These are phyloP conservation scores for Operophtera brumata DNA, from an alignment of 2,888 invertebrate genomes.

Conservation along the genomic window DNA sequence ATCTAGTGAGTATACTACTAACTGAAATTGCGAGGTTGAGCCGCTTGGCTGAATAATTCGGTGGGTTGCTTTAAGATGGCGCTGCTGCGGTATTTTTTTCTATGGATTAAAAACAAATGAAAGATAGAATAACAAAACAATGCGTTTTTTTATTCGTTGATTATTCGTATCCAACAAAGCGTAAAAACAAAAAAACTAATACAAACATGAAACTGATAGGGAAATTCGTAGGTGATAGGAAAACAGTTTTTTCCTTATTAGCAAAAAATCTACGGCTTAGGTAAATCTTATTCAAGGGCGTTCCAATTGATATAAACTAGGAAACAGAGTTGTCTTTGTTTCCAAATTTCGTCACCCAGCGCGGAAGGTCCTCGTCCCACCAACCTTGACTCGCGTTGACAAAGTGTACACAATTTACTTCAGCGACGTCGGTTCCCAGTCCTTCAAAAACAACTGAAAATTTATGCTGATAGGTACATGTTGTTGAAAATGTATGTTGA, in stretches of 20 bases:
- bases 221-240: constrained; percentile 5
- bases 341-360: constrained; percentile 60
- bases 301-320: constrained; percentile 67
- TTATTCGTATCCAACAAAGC: not conserved
- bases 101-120: not conserved
- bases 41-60: constrained; percentile 32
- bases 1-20: constrained; percentile 41
- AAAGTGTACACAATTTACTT: constrained; percentile 35
- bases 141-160: not conserved
- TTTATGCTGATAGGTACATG: not conserved
- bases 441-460: constrained; percentile 13
- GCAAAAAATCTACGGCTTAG: constrained; percentile 27
- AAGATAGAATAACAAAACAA: no score
- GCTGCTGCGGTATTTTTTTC: constrained; percentile 28
- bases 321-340: constrained; percentile 70
- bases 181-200: not conserved
- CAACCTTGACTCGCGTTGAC: constrained; percentile 49
- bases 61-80: constrained; percentile 45
- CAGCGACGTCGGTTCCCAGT: constrained; percentile 16
- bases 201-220: not conserved
- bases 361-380: constrained; percentile 61
- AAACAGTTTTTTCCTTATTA: constrained; percentile 10
- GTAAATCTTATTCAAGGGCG: constrained; percentile 59
- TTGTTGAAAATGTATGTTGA: not conserved
- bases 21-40: constrained; percentile 11